A percentile compares a stretch with the other conserved stretches of the same genome.
Evolutionary conservation across 2,113 vertebrate genomes (phyloP).

Genomic region (Rhinoptilus africanus): DNA sequence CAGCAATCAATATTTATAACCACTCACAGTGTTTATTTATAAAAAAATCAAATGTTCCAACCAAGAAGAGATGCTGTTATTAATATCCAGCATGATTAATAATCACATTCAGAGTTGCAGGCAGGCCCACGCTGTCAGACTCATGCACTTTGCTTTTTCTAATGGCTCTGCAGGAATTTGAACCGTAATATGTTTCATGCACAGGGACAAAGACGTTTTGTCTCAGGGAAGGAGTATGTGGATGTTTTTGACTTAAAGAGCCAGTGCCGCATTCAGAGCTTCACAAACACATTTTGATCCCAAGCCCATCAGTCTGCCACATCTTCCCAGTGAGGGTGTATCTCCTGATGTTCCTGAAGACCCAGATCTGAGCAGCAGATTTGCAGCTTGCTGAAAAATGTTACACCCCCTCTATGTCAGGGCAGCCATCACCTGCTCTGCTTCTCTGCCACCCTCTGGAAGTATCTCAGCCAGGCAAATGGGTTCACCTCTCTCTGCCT

Average conservation of each 20-base stretch:
- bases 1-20: slow-evolving; percentile 50
- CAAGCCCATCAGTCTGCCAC: neutral
- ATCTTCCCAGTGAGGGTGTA: neutral
- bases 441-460: neutral
- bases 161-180: slow-evolving; percentile 58
- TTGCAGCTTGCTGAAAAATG: neutral
- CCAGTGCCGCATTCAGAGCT: neutral
- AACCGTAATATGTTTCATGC: slow-evolving; percentile 24
- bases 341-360: neutral
- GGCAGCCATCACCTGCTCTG: neutral
- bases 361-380: neutral
- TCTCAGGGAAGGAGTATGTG: slow-evolving; percentile 23
- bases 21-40: slow-evolving; percentile 44
- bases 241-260: slow-evolving; percentile 53
- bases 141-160: slow-evolving; percentile 46
- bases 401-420: neutral
- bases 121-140: slow-evolving; percentile 36
- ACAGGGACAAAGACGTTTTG: slow-evolving; percentile 61
- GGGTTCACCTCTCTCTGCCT: neutral
- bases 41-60: slow-evolving; percentile 49
- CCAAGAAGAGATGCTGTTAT: slow-evolving; percentile 21
- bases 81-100: slow-evolving; percentile 47
- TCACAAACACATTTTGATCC: neutral
- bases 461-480: neutral
- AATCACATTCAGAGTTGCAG: neutral